These are phyloP conservation scores for Telmatochromis brachygnathus DNA, from an alignment of 2,113 vertebrate genomes.

Conservation along the genomic window DNA sequence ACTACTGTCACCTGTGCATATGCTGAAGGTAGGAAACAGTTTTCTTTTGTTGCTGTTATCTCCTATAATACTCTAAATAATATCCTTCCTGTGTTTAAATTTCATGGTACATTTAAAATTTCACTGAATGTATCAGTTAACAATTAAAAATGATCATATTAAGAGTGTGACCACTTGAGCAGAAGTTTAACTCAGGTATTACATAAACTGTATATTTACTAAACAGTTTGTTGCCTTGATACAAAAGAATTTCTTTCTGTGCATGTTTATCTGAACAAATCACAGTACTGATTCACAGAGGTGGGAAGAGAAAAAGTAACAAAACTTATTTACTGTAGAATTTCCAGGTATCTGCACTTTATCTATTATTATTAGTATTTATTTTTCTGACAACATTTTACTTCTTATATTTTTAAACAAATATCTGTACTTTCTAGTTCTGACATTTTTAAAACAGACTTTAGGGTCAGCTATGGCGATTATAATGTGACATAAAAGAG, in stretches of 20 bases:
- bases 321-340: neutral
- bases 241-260: fast-evolving
- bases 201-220: neutral
- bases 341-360: neutral
- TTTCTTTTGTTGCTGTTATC: neutral
- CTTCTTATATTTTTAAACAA: neutral
- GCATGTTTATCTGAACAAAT: neutral
- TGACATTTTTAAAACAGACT: neutral
- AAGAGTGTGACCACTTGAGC: neutral
- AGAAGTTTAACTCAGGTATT: neutral
- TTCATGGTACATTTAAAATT: neutral
- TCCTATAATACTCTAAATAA: neutral
- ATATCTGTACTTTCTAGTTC: neutral
- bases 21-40: neutral
- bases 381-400: neutral
- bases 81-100: neutral
- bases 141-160: neutral
- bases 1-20: neutral
- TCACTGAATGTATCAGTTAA: neutral
- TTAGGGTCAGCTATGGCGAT: fast-evolving
- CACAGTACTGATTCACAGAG: neutral
- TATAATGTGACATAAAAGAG: neutral
- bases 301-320: neutral
- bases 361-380: neutral
- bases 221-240: neutral